Evolutionary conservation across 2,888 invertebrate genomes (phyloP).

Genomic region (Panorpa germanica): DNA sequence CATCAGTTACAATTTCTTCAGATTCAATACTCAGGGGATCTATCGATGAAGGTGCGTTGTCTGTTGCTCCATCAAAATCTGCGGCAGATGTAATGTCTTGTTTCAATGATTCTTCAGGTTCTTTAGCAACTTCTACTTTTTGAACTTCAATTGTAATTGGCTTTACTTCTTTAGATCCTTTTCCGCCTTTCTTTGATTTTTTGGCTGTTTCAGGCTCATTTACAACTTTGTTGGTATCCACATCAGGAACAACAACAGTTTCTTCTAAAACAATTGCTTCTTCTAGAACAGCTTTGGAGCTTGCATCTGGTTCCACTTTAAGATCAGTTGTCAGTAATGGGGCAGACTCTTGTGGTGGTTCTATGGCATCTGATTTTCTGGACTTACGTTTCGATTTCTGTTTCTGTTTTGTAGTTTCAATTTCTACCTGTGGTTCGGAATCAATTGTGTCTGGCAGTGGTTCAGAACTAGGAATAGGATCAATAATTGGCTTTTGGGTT

Average conservation of each 20-base stretch:
- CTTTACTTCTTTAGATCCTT: too few species aligned
- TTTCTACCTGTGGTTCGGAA: neutral
- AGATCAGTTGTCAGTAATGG: neutral
- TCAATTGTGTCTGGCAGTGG: neutral
- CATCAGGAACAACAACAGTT: too few species aligned
- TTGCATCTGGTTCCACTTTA: neutral
- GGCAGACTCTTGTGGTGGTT: neutral
- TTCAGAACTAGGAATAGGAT: neutral
- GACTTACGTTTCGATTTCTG: conserved; percentile 1
- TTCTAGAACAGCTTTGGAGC: too few species aligned
- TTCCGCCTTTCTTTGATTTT: conserved; percentile 16
- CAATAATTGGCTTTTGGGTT: neutral
- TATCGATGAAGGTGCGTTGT: conserved; percentile 2
- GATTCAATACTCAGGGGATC: conserved; percentile 1
- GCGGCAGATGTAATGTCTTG: conserved; percentile 1
- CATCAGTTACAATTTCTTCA: neutral
- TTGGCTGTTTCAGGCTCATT: conserved; percentile 21
- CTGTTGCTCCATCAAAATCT: conserved; percentile 5
- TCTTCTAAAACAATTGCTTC: too few species aligned
- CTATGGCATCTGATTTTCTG: neutral
- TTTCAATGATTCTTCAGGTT: neutral
- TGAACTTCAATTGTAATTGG: too few species aligned
- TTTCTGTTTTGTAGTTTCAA: conserved; percentile 4
- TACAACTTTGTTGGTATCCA: too few species aligned
- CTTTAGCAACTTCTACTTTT: neutral